Base-by-base conservation (phyloP, 2,797 vertebrate genomes). In the Sparidentex hasta region DNA sequence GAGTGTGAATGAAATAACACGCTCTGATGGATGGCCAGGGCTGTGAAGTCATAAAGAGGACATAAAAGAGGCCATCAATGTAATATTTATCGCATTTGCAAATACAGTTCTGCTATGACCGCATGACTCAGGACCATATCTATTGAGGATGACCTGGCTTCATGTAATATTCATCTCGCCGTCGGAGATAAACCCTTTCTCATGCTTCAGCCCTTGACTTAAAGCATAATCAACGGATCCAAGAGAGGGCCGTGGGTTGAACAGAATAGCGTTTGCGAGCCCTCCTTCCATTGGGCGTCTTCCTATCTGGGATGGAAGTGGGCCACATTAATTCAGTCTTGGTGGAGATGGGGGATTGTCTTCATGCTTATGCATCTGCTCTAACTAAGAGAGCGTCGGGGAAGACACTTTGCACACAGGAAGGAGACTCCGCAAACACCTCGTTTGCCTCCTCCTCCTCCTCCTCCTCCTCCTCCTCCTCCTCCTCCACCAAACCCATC, bases 341-440 rank as follows among this genome's bases (percentile, higher is more conserved):
- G 83, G 68, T 67, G 85, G 83, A 84, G 87, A 83, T 51, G 27
- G 85, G 33, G 66, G 88, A 92, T 91, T 88, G 90, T 82, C 81
- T 84, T 87, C 65, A 69, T 82, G 74, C 69, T 73, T 27, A 71
- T 91, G 87, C 85, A 85, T 90, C 87, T 85, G 87, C 73, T 81
- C 62, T 50, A 50, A 81, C 86, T 74, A 62, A 82, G 81, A 82
- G 86, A 86, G 84, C 59, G 82, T 65, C 72, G 87, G 84, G 85
- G 89, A 77, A 81, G 90, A 89, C 86, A 90, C 88, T 88, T 80
- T 84, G 80, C 85, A 86, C 76, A 83, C 82, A 87, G 86, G 82
- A 87, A 89, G 87, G 88, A 90, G 81, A 88, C 86, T 92, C 89
- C 76, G 23, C 84, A 86, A 93, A 92, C 90, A 85, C 83, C 82